Evolutionary conservation across 2,113 vertebrate species (phyloP).

Genomic region (human): DNA sequence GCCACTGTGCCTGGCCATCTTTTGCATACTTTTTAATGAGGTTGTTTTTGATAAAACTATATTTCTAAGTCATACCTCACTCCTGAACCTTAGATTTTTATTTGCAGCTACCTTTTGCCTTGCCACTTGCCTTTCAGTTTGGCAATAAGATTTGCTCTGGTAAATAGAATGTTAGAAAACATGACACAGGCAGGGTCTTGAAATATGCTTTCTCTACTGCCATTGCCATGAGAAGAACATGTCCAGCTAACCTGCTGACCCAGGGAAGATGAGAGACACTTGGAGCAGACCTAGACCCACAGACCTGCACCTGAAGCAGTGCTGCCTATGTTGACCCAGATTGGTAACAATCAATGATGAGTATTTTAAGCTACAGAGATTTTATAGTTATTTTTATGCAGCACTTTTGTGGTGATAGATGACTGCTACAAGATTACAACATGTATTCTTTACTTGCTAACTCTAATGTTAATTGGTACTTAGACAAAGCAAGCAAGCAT

Average conservation of each 20-base stretch:
- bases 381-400: background rate
- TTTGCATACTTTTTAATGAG: too few species aligned
- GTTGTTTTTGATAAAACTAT: background rate
- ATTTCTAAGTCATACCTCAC: background rate
- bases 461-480: background rate
- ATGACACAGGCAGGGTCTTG: too few species aligned
- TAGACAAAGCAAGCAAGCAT: background rate
- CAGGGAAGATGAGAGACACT: background rate
- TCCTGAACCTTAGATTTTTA: background rate
- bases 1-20: too few species aligned
- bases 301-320: background rate
- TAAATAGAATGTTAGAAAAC: background rate
- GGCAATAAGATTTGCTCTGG: background rate
- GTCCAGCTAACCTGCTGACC: background rate
- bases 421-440: background rate
- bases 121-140: background rate
- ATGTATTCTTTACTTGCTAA: background rate
- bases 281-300: background rate
- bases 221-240: background rate
- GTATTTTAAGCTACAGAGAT: background rate
- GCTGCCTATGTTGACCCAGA: background rate
- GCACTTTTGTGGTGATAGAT: background rate
- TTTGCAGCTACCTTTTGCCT: background rate
- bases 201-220: background rate
- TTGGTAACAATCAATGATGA: background rate